Evolutionary conservation across 1,140 invertebrate genomes (phyloP).

Genomic region (Tetramorium alpestre): DNA sequence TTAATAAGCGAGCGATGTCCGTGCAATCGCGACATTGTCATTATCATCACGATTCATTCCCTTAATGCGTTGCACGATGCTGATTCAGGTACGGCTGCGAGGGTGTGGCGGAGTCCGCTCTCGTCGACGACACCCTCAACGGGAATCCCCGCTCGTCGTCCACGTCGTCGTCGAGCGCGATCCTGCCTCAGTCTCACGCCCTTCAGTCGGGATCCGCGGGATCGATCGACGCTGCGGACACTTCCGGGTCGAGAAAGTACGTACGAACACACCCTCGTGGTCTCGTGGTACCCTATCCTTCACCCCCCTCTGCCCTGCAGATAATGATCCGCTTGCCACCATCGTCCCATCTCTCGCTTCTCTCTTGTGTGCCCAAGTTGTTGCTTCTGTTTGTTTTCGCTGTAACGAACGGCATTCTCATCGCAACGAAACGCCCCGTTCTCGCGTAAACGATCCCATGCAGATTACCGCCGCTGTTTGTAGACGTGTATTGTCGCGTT

Average conservation of each 20-base stretch:
- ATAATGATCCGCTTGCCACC: slow-evolving; percentile 28
- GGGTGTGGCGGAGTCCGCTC: slow-evolving; percentile 80
- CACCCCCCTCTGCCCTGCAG: slow-evolving; percentile 6
- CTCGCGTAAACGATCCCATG: slow-evolving; percentile 44
- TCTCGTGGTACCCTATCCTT: slow-evolving; percentile 3
- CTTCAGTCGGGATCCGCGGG: slow-evolving; percentile 69
- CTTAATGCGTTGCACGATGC: slow-evolving; percentile 65
- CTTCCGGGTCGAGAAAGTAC: slow-evolving; percentile 78
- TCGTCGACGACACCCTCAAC: slow-evolving; percentile 83
- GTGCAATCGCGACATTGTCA: not conserved
- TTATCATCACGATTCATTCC: slow-evolving; percentile 52
- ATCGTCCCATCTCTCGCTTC: slow-evolving; percentile 22
- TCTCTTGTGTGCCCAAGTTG: slow-evolving; percentile 54
- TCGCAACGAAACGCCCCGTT: not conserved
- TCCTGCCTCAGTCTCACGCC: slow-evolving; percentile 70
- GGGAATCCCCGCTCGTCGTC: slow-evolving; percentile 79
- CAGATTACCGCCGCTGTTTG: slow-evolving; percentile 25
- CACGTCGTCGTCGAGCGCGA: slow-evolving; percentile 70
- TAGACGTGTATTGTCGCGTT: slow-evolving; percentile 13
- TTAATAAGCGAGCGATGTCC: not conserved
- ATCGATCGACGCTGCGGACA: slow-evolving; percentile 73
- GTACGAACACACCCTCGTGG: slow-evolving; percentile 70
- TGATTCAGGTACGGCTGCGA: slow-evolving; percentile 82
- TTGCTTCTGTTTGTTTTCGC: slow-evolving; percentile 64
- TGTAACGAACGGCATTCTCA: slow-evolving; percentile 2